These are phyloP conservation scores for Rhagoletis pomonella DNA, from an alignment of 1,140 invertebrate species.

Conservation along the genomic window DNA sequence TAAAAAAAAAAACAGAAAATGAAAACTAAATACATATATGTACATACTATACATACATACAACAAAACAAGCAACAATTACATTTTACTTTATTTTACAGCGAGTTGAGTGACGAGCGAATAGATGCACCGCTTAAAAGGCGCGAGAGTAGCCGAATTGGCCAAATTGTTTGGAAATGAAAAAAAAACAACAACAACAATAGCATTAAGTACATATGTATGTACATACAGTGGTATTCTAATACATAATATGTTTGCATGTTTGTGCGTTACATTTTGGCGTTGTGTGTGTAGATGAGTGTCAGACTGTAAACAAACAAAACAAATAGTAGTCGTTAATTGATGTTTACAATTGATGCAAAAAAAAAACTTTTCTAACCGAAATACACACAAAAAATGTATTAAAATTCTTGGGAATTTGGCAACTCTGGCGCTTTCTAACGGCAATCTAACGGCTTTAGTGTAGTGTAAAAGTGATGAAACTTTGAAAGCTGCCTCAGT, in stretches of 20 bases:
- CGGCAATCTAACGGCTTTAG: not conserved
- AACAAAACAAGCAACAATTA: constrained; percentile 42
- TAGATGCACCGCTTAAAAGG: not conserved
- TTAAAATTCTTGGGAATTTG: not conserved
- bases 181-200: not conserved
- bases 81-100: constrained; percentile 42
- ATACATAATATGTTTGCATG: constrained; percentile 18
- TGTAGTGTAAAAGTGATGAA: constrained; percentile 21
- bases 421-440: not conserved
- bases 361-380: not conserved
- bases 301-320: not conserved
- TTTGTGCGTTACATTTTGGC: constrained; percentile 45
- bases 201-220: not conserved
- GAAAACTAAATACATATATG: not conserved
- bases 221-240: not conserved
- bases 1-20: not conserved
- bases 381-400: not conserved
- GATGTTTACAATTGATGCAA: constrained; percentile 12
- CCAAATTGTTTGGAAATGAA: not conserved
- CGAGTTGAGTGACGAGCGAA: not conserved
- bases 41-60: no score
- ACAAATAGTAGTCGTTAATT: constrained; percentile 12
- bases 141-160: not conserved
- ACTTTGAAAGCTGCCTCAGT: constrained; percentile 49
- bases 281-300: constrained; percentile 38